Evolutionary conservation across 2,113 vertebrate genomes (phyloP), one percentile per base, ranked within the genome.

Genomic region (Ia io): DNA sequence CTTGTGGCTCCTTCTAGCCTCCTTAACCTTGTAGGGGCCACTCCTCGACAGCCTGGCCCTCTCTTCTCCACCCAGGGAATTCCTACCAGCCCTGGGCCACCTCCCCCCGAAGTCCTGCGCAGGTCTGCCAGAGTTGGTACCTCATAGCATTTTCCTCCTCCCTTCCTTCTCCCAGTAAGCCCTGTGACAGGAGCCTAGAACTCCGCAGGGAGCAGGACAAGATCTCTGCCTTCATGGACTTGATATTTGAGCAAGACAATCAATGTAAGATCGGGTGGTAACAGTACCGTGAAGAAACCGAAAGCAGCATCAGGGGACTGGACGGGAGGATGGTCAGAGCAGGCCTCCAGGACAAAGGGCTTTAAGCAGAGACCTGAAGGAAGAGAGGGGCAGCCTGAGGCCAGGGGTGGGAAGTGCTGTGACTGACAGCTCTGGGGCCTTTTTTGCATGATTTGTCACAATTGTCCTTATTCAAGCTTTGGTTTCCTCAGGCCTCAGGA

Each of bases 321-420:
- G 28, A 17, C 7, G 18, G 40, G 40, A n/a, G 17, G 0, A 44
- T 9, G 42, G n/a, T 16, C 42, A 28, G 65, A 23, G 14, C 35
- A 51, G 59, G 44, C 49, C 74, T 23, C 51, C 0, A 6, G 65
- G 17, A 17, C 7, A 6, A 9, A 61, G 25, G 85, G 12, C 2
- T 25, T 25, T 9, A 61, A 59, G 44, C 44, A 44, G 69, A 59
- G 69, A 32, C 53, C 6, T 5, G 4, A 16, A 47, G 79, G 96
- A 30, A 25, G 25, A 3, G 20, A 74, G 59, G 67, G 10, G 80
- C 25, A 1, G 47, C 78, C 23, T 20, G 35, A 16, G 25, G 8
- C 59, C 14, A 42, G 13, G 51, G 51, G 0, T 0, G 4, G 16
- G 23, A 32, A 3, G 5, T 25, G 30, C 35, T 44, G 5, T 10